Percentiles rank a stretch among this genome's conserved stretches.
Evolutionary conservation across 2,797 vertebrate genomes (phyloP).

Genomic region (Oreochromis mossambicus): DNA sequence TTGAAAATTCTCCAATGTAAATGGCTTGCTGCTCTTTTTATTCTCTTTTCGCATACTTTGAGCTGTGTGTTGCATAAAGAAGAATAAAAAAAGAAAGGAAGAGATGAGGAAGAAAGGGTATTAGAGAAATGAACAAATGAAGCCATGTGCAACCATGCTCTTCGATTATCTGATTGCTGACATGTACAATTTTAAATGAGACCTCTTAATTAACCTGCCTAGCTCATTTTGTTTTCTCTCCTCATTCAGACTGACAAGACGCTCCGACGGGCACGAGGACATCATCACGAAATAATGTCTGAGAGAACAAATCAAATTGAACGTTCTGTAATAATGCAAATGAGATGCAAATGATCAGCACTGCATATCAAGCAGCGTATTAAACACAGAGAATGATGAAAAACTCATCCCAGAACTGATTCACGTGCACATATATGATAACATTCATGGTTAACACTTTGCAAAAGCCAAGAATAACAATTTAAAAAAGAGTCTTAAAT

Average conservation of each 20-base stretch:
- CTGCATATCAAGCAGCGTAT: background rate
- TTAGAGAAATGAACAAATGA: background rate
- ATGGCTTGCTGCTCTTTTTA: background rate
- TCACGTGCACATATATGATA: background rate
- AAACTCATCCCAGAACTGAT: background rate
- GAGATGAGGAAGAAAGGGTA: background rate
- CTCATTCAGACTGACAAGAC: background rate
- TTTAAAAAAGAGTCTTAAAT: background rate
- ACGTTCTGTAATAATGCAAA: background rate
- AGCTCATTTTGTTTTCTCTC: background rate
- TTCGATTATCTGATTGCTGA: background rate
- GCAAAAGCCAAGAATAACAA: background rate
- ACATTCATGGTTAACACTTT: background rate
- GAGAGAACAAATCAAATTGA: background rate
- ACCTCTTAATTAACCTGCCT: background rate
- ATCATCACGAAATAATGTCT: background rate
- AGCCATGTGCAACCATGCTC: background rate
- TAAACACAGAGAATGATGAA: background rate
- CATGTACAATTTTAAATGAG: background rate
- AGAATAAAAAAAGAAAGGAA: fast-evolving
- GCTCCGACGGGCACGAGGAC: background rate
- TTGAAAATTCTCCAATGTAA: background rate
- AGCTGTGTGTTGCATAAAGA: background rate
- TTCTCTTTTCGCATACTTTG: background rate
- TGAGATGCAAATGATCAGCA: background rate